These are phyloP conservation scores for Cinclus cinclus DNA, from an alignment of 2,113 vertebrate species.

Conservation along the genomic window DNA sequence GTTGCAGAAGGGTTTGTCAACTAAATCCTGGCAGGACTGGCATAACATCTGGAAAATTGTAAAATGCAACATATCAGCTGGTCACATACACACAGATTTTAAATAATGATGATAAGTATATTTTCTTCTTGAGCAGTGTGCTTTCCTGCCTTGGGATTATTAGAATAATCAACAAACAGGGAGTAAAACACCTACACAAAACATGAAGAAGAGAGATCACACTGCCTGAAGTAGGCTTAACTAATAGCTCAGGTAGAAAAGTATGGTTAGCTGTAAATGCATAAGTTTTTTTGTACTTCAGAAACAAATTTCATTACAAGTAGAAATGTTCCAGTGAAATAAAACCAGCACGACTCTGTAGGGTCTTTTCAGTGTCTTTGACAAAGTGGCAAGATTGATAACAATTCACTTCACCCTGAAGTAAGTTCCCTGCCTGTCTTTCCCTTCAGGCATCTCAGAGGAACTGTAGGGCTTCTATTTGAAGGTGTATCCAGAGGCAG, in stretches of 20 bases:
- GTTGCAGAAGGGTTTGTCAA: neutral
- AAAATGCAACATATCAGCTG: neutral
- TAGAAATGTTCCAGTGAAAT: neutral
- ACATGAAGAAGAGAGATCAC: neutral
- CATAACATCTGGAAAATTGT: neutral
- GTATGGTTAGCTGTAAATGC: neutral
- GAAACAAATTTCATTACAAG: neutral
- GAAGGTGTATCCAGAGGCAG: neutral
- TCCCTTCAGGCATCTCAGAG: neutral
- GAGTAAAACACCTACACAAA: neutral
- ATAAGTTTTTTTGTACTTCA: neutral
- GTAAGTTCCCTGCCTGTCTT: neutral
- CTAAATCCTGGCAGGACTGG: neutral
- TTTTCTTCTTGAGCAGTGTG: neutral
- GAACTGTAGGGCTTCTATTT: neutral
- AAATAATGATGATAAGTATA: neutral
- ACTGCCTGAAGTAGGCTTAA: neutral
- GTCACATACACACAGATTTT: neutral
- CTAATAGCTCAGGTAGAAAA: neutral
- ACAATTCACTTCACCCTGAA: neutral
- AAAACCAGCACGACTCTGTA: neutral
- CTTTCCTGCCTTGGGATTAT: neutral
- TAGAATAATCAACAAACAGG: neutral
- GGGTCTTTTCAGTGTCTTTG: neutral
- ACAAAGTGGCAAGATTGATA: conserved; percentile 18